These are phyloP conservation scores for Saxicola maurus DNA, from an alignment of 2,797 vertebrate species.

Conservation along the genomic window DNA sequence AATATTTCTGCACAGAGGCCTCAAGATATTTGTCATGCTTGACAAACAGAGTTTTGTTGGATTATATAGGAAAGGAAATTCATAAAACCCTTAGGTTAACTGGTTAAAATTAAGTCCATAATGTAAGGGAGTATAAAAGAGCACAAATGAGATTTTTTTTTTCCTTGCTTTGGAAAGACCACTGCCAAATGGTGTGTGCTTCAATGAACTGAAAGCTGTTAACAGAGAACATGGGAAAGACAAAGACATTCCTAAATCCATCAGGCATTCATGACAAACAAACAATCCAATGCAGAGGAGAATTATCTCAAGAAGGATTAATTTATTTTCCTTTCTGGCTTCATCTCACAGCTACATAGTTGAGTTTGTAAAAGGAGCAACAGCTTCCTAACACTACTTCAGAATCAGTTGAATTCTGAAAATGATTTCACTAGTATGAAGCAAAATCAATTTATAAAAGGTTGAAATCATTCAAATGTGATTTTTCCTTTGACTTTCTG, in stretches of 20 bases:
- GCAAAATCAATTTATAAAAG: not conserved
- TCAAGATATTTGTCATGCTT: not conserved
- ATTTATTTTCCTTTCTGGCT: not conserved
- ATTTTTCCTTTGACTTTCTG: not conserved
- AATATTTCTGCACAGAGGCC: not conserved
- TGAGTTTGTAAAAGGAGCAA: not conserved
- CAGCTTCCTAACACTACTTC: not conserved
- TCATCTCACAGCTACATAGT: not conserved
- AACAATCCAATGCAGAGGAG: not conserved
- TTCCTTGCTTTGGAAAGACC: not conserved
- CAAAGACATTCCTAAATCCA: not conserved
- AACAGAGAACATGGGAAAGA: not conserved
- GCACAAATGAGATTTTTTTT: not conserved
- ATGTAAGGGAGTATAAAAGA: not conserved
- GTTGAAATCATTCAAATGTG: not conserved
- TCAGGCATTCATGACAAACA: not conserved
- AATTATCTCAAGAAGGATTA: not conserved
- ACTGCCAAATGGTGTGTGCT: not conserved
- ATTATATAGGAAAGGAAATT: not conserved
- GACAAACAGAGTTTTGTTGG: not conserved
- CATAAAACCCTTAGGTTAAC: not conserved
- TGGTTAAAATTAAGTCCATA: not conserved
- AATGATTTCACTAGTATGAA: not conserved
- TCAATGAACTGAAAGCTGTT: not conserved
- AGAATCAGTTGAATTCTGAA: not conserved